Evolutionary conservation across 2,888 invertebrate genomes (phyloP).

Genomic region (Dolomedes plantarius): DNA sequence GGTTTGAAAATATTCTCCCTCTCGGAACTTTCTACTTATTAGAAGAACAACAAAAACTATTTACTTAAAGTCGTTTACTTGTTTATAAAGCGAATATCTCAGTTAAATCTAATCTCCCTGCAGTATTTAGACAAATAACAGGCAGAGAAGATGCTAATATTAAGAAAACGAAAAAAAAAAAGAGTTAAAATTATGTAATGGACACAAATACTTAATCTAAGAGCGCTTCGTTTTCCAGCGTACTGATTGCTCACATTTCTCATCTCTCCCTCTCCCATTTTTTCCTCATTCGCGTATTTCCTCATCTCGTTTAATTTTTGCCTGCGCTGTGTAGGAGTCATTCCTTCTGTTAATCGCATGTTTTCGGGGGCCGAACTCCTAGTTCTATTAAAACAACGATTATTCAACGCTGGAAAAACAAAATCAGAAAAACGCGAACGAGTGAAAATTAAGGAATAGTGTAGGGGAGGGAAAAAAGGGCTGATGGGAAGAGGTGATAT

Average conservation of each 20-base stretch:
- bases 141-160: too few relatives aligned
- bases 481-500: slow-evolving; percentile 54
- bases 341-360: slow-evolving; percentile 17
- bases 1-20: too few relatives aligned
- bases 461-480: slow-evolving; percentile 13
- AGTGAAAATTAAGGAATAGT: slow-evolving; percentile 42
- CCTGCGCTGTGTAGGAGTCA: not conserved
- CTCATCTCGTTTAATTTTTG: not conserved
- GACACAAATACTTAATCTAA: not conserved
- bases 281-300: not conserved
- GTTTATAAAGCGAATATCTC: too few relatives aligned
- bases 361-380: slow-evolving; percentile 17
- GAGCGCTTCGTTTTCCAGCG: not conserved
- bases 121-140: not conserved
- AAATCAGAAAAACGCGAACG: slow-evolving; percentile 24
- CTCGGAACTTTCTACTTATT: too few relatives aligned
- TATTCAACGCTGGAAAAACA: slow-evolving; percentile 44
- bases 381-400: slow-evolving; percentile 62
- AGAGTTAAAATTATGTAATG: not conserved
- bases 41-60: too few relatives aligned
- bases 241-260: not conserved
- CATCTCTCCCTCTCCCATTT: not conserved
- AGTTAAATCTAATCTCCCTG: too few relatives aligned
- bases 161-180: not conserved
- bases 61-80: too few relatives aligned